A percentile compares a stretch with the other conserved stretches of the same genome.
Conservation (phyloP, 2,888 invertebrate genomes). For the Formica aserva region DNA sequence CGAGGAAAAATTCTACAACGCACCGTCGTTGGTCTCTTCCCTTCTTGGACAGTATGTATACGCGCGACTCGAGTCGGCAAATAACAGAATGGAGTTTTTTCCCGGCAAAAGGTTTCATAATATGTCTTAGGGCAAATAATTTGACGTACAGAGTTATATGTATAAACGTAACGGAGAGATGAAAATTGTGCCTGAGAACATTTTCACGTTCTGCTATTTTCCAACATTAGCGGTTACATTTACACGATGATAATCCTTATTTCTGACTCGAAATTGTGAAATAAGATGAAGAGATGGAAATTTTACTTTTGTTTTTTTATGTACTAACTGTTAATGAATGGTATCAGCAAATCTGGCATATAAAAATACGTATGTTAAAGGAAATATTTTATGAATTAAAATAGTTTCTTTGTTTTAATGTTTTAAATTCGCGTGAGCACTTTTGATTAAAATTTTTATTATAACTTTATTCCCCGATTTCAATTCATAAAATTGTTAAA, state of each 20-base stretch:
- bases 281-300: neutral
- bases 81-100: constrained; percentile 60
- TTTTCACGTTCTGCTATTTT: constrained; percentile 61
- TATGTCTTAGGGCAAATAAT: constrained; percentile 62
- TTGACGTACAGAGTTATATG: constrained; percentile 17
- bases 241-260: neutral
- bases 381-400: neutral
- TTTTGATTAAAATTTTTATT: neutral
- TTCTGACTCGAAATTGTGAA: neutral
- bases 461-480: neutral
- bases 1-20: constrained; percentile 42
- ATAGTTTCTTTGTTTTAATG: neutral
- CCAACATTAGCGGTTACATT: constrained; percentile 49
- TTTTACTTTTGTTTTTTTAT: neutral
- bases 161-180: constrained; percentile 31
- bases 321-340: neutral
- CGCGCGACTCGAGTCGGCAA: constrained; percentile 39
- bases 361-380: neutral
- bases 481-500: neutral
- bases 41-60: constrained; percentile 49
- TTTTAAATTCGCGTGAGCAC: neutral
- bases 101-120: constrained; percentile 60
- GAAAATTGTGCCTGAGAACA: constrained; percentile 60
- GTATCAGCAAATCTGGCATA: neutral
- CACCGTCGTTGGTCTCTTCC: constrained; percentile 42